phyloP scores from a whole-genome alignment of 2,888 invertebrate species.

The Boloria selene region DNA sequence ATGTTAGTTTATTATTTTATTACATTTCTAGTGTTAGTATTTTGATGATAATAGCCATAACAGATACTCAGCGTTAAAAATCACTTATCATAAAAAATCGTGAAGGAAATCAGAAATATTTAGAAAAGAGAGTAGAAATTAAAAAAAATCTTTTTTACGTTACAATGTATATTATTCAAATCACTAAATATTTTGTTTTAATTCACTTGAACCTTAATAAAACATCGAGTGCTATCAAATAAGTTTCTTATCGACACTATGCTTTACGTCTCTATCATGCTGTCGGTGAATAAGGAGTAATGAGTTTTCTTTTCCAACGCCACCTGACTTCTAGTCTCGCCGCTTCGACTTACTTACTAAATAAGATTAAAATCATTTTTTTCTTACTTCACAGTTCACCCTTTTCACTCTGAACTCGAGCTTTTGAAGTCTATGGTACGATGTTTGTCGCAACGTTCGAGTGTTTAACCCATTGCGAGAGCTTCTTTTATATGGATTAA shows the following conservation, averaged over 20 bases:
- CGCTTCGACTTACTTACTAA: constrained; percentile 63
- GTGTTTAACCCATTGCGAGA: constrained; percentile 48
- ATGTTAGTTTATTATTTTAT: too few relatives aligned
- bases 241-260: constrained; percentile 17
- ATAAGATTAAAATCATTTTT: constrained; percentile 75
- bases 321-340: constrained; percentile 71
- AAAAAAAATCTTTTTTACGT: too few relatives aligned
- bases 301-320: constrained; percentile 77
- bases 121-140: too few relatives aligned
- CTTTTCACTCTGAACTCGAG: constrained; percentile 45
- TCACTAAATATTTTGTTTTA: not conserved
- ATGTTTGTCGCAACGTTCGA: constrained; percentile 47
- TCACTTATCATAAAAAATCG: too few relatives aligned
- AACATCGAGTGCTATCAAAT: constrained; percentile 6
- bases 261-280: constrained; percentile 51
- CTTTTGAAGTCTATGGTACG: constrained; percentile 45
- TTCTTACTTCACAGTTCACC: constrained; percentile 49
- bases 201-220: not conserved
- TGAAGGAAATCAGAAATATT: too few relatives aligned
- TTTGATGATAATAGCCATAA: too few relatives aligned
- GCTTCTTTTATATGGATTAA: constrained; percentile 47
- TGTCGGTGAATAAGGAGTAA: constrained; percentile 75
- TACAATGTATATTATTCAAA: not conserved
- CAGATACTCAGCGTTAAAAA: too few relatives aligned
- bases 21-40: too few relatives aligned